Evolutionary conservation across 2,888 invertebrate species (phyloP), one percentile per base, ranked within the genome.

Genomic region (Conchocele bisecta): DNA sequence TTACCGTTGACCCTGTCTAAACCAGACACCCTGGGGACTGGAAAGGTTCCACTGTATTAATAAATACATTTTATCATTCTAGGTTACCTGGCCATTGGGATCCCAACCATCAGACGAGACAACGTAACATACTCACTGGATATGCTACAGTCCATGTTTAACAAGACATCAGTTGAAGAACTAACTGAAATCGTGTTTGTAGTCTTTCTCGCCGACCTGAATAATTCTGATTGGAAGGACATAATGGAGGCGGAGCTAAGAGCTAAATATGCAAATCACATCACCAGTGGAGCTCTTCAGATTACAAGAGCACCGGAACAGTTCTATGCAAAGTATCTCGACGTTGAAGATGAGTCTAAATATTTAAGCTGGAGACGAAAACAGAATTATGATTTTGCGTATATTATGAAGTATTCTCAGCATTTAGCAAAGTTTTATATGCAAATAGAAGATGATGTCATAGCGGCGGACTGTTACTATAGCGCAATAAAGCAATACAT

Each of bases 351-450:
- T 66, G 78, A 87, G 1, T 78, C 83, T 22, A 83, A 84, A 7
- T 81, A 74, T 29, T 87, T 90, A 1, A 72, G 86, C 50, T 91
- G 91, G 91, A 79, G 91, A 26, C 83, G 91, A 11, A 92, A 92
- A 69, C 91, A 92, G 82, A 91, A 90, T 31, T 79, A 90, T 44
- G 91, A 92, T 80, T 92, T 89, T 79, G 89, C 90, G 0, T 91
- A 86, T 68, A 78, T 91, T 28, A 88, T 91, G 71, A 79, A 85
- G 50, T 91, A 89, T 64, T 78, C 87, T n/a, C 72, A 83, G 17
- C 64, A 83, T n/a, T 53, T 89, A 44, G 89, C 90, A 0, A 75
- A 83, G 39, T 91, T 89, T 70, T 91, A 91, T 72, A 82, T 91
- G 72, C 89, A 91, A 33, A 80, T 91, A 60, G 91, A 91, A 71